phyloP scores from a whole-genome alignment of 2,888 invertebrate genomes.

The Drosophila putrida region DNA sequence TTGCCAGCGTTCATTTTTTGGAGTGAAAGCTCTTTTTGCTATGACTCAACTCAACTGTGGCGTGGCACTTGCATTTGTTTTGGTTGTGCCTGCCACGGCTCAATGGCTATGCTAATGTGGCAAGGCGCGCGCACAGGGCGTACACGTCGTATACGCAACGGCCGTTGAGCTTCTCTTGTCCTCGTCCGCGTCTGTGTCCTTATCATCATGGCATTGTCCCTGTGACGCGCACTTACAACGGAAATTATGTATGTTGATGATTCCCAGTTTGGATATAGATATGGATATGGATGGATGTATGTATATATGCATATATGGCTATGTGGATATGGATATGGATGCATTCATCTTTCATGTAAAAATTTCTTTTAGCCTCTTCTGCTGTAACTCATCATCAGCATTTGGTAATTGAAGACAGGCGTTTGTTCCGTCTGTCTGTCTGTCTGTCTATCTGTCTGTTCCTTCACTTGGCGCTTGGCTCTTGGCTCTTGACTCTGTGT shows the following conservation, averaged over 20 bases:
- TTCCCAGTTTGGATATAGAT: conserved; percentile 33
- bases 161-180: conserved; percentile 34
- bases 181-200: not conserved
- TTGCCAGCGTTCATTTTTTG: conserved; percentile 19
- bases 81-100: conserved; percentile 42
- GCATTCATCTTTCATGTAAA: conserved; percentile 43
- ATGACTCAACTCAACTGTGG: conserved; percentile 46
- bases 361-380: conserved; percentile 31
- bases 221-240: conserved; percentile 48
- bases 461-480: too few relatives aligned
- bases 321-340: conserved; percentile 30
- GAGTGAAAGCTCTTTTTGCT: conserved; percentile 62
- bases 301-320: conserved; percentile 18
- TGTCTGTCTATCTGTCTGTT: not conserved
- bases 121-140: conserved; percentile 46
- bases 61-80: conserved; percentile 67
- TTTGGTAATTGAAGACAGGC: conserved; percentile 68
- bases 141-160: conserved; percentile 45
- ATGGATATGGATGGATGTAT: conserved; percentile 20
- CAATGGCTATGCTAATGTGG: conserved; percentile 38
- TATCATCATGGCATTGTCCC: conserved; percentile 24
- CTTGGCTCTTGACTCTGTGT: too few relatives aligned
- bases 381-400: conserved; percentile 63
- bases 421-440: conserved; percentile 9
- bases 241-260: conserved; percentile 77